phyloP scores from a whole-genome alignment of 2,113 vertebrate genomes.

The Axis porcinus region DNA sequence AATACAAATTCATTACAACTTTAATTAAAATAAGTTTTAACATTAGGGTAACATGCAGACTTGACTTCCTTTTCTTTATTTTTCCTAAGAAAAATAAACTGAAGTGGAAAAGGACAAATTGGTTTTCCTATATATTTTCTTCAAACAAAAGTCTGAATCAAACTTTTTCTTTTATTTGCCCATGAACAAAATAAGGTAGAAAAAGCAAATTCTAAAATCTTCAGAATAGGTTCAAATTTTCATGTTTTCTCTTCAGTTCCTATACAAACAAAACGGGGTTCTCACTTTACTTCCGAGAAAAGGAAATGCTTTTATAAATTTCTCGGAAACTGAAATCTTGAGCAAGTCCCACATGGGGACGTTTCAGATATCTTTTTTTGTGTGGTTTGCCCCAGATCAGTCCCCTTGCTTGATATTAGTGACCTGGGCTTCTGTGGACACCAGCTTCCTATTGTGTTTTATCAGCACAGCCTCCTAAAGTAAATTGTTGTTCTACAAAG shows the following conservation, averaged over 20 bases:
- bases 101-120: background rate
- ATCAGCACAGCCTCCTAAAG: slow-evolving; percentile 86
- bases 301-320: background rate
- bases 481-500: slow-evolving; percentile 85
- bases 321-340: slow-evolving; percentile 61
- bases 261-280: background rate
- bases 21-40: slow-evolving; percentile 15
- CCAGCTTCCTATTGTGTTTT: slow-evolving; percentile 84
- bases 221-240: background rate
- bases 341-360: slow-evolving; percentile 46
- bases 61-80: background rate
- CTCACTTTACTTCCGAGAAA: background rate
- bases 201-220: background rate
- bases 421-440: slow-evolving; percentile 65
- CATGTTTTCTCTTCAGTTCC: background rate
- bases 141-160: slow-evolving; percentile 8
- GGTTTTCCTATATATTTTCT: background rate
- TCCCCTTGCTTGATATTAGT: slow-evolving; percentile 72
- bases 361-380: slow-evolving; percentile 72
- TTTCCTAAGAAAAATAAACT: background rate
- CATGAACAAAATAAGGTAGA: background rate
- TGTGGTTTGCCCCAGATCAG: slow-evolving; percentile 71
- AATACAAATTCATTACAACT: background rate
- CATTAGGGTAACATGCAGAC: background rate
- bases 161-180: background rate